Conservation (phyloP, 2,888 invertebrate genomes). For the Neelides folsomi region DNA sequence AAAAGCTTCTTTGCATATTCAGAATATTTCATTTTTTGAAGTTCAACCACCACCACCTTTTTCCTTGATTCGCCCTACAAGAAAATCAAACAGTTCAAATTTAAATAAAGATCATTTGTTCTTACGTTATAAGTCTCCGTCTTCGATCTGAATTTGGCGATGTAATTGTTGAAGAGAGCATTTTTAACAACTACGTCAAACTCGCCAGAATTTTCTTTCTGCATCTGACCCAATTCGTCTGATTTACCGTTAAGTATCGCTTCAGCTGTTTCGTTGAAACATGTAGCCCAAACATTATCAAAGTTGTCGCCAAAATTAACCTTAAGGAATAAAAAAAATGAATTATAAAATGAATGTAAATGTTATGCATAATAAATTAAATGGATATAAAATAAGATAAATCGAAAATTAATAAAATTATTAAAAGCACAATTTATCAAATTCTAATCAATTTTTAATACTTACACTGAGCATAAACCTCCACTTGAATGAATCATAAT, state of each 20-base stretch:
- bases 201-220: slow-evolving; percentile 46
- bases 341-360: background rate
- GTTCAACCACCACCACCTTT: slow-evolving; percentile 57
- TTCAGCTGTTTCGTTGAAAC: slow-evolving; percentile 75
- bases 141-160: slow-evolving; percentile 74
- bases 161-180: slow-evolving; percentile 62
- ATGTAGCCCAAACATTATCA: slow-evolving; percentile 76
- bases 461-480: slow-evolving; percentile 66
- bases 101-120: no score
- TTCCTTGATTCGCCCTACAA: slow-evolving; percentile 64
- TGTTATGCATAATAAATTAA: background rate
- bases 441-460: slow-evolving; percentile 30
- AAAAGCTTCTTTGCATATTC: slow-evolving; percentile 60
- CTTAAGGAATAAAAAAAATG: slow-evolving; percentile 46
- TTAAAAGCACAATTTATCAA: background rate
- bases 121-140: slow-evolving; percentile 83
- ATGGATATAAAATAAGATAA: no score
- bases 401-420: no score
- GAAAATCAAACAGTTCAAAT: slow-evolving; percentile 10
- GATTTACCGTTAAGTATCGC: slow-evolving; percentile 55
- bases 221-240: slow-evolving; percentile 59
- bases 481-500: slow-evolving; percentile 72
- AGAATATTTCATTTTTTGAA: slow-evolving; percentile 59
- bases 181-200: slow-evolving; percentile 57
- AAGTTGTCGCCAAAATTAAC: slow-evolving; percentile 74